Evolutionary conservation across 2,113 vertebrate genomes (phyloP), one percentile per base, ranked within the genome.

Genomic region (Onychorhynchus coronatus): DNA sequence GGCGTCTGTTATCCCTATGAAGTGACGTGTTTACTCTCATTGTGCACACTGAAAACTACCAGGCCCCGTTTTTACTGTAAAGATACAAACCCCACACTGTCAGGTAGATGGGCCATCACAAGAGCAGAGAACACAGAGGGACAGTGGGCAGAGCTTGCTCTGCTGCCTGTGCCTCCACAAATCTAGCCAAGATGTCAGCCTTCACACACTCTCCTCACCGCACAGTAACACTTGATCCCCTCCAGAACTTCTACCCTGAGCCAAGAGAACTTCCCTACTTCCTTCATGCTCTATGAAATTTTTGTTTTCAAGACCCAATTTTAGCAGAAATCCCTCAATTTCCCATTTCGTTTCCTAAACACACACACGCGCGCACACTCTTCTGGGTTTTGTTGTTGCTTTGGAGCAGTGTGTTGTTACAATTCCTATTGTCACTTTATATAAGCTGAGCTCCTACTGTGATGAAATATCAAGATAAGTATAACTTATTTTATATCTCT

Each of bases 401-500:
- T 88, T 79, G 62, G 79, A 91, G 92, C 88, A 91, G 84, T 14
- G n/a, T 93, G 92, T 90, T 92, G 87, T 91, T 83, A 72, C 74
- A 66, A 28, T 79, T 85, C 91, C 81, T 85, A 47, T 91, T 89
- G 79, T 97, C 95, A 96, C 96, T 97, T 97, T 94, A 90, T 96
- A 91, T 97, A 97, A 96, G 95, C 93, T 96, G 50, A 94, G 95
- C 90, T 95, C 93, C 95, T 95, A 95, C 96, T 96, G 94, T 97
- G 96, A 97, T 91, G 89, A 91, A 93, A 95, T 97, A 92, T 20
- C 85, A 79, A 91, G 93, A 94, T 89, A 82, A 96, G 85, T 95
- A 93, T 98, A 98, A 98, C 95, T 98, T 98, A 98, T 98, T 98
- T 98, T 98, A 92, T 98, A 98, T 96, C 97, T 96, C 67, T 84